These are phyloP conservation scores for Geophilus truncorum DNA, from an alignment of 2,888 invertebrate species.

Conservation along the genomic window DNA sequence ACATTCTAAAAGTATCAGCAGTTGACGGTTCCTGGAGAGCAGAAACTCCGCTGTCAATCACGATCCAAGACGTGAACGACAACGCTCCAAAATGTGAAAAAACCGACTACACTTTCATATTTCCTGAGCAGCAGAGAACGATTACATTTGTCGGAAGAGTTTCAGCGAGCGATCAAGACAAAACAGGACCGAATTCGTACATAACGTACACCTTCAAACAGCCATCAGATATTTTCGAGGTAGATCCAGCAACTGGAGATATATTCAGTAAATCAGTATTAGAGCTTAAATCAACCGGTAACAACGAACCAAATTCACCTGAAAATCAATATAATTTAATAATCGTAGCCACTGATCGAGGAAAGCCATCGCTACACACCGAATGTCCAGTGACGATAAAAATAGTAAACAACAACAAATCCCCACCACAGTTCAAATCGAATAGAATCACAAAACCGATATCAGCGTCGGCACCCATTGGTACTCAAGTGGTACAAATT, in stretches of 20 bases:
- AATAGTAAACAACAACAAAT: slow-evolving; percentile 87
- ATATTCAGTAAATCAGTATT: slow-evolving; percentile 65
- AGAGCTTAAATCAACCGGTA: slow-evolving; percentile 60
- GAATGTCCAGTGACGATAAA: slow-evolving; percentile 79
- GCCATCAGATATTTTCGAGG: slow-evolving; percentile 82
- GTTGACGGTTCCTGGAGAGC: slow-evolving; percentile 87
- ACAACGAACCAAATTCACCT: slow-evolving; percentile 74
- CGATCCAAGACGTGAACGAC: slow-evolving; percentile 92
- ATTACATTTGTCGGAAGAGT: slow-evolving; percentile 83
- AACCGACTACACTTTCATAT: slow-evolving; percentile 78
- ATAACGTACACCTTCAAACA: slow-evolving; percentile 83
- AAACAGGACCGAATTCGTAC: slow-evolving; percentile 86
- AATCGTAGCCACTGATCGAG: slow-evolving; percentile 88
- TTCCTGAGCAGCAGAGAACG: slow-evolving; percentile 75
- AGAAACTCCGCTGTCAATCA: slow-evolving; percentile 83
- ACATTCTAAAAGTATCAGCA: slow-evolving; percentile 75
- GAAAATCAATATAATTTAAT: slow-evolving; percentile 84
- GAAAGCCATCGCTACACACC: slow-evolving; percentile 89
- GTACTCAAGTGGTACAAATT: slow-evolving; percentile 67
- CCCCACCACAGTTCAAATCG: slow-evolving; percentile 75
- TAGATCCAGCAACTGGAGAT: slow-evolving; percentile 91
- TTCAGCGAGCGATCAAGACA: slow-evolving; percentile 79
- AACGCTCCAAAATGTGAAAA: slow-evolving; percentile 89
- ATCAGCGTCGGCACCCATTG: slow-evolving; percentile 66
- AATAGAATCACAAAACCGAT: slow-evolving; percentile 72